A percentile compares a stretch with the other conserved stretches of the same genome.
Conservation (phyloP, 2,797 vertebrate species). For the Labeo calbasu region DNA sequence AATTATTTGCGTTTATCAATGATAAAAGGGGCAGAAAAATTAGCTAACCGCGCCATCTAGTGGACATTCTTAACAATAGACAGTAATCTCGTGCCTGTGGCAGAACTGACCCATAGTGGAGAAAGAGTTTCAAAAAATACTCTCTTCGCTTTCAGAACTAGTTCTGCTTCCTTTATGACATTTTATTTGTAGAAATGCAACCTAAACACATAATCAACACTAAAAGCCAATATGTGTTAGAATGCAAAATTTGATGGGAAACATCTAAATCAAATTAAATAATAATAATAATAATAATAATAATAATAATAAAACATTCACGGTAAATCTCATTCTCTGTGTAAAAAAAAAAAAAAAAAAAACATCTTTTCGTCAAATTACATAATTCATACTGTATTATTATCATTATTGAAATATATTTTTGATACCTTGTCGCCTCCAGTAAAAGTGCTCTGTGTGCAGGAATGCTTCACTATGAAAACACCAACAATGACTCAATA, state of each 20-base stretch:
- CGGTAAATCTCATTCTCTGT: neutral
- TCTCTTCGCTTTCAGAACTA: neutral
- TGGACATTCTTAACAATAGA: neutral
- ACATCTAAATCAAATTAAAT: neutral
- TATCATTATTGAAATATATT: neutral
- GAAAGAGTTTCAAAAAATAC: too few species aligned
- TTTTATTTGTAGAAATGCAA: neutral
- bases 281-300: neutral
- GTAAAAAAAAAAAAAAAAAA: neutral
- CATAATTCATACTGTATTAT: neutral
- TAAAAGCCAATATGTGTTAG: neutral
- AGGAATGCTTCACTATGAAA: neutral
- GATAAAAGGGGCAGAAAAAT: neutral
- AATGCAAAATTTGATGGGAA: neutral
- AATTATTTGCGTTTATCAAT: too few species aligned
- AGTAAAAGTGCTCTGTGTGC: neutral
- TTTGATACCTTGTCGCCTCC: too few species aligned
- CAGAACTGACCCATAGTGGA: too few species aligned
- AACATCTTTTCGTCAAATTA: neutral
- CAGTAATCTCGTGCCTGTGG: neutral
- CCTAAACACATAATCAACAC: neutral
- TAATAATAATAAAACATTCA: neutral
- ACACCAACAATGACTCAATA: neutral
- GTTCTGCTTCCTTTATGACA: neutral
- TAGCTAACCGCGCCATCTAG: conserved; percentile 34